Conservation (phyloP, 2,113 vertebrate genomes). For the Elaphurus davidianus region DNA sequence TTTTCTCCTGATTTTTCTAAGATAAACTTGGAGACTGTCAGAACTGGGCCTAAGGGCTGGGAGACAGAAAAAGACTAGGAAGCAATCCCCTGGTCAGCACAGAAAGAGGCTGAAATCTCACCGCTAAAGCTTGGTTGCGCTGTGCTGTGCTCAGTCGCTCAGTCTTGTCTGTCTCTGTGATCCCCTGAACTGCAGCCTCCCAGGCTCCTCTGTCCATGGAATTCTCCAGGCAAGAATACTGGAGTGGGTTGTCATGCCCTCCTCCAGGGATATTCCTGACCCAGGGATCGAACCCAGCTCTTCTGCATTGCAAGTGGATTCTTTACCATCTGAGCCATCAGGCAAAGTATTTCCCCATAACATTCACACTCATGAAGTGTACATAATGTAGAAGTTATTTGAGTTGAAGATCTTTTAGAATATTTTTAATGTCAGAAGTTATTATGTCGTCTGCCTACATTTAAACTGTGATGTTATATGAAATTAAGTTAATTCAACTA, state of each 20-base stretch:
- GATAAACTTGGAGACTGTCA: conserved; percentile 8
- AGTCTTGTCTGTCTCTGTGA: not conserved
- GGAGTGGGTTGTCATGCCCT: not conserved
- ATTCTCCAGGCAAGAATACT: not conserved
- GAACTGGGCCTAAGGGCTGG: not conserved
- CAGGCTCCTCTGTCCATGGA: not conserved
- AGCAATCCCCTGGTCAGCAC: not conserved
- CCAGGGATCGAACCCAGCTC: too few relatives aligned
- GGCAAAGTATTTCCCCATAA: not conserved
- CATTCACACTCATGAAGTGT: not conserved
- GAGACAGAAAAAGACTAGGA: not conserved
- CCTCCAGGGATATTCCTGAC: not conserved
- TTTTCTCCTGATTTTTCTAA: conserved; percentile 13
- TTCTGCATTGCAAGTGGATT: not conserved
- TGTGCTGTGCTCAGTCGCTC: not conserved
- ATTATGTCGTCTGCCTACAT: not conserved
- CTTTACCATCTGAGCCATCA: not conserved
- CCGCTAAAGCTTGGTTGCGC: not conserved
- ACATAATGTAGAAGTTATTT: not conserved
- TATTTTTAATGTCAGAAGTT: conserved; percentile 38
- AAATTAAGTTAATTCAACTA: conserved; percentile 34
- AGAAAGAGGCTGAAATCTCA: not conserved
- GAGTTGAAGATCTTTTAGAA: conserved; percentile 4
- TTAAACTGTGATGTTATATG: conserved; percentile 22
- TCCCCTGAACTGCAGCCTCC: not conserved